phyloP scores from a whole-genome alignment of 2,888 invertebrate species.

The Holacanthella duospinosa region DNA sequence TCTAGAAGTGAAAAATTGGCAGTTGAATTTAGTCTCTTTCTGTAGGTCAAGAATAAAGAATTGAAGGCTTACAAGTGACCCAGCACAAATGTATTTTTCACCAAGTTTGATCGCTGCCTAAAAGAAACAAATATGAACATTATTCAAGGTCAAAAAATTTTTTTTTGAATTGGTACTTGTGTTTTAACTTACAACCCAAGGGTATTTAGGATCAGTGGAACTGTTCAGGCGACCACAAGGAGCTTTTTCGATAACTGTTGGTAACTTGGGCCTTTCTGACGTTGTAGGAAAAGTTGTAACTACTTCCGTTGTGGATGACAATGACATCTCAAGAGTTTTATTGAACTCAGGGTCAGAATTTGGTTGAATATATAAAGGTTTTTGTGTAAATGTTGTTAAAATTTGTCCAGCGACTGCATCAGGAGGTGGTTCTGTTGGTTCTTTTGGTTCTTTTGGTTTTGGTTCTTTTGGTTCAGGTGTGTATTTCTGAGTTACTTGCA shows the following conservation, averaged over 20 bases:
- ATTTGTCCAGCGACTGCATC: neutral
- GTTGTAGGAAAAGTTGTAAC: neutral
- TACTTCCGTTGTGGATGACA: neutral
- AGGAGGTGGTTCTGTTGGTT: neutral
- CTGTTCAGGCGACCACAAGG: neutral
- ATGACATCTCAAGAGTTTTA: neutral
- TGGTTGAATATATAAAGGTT: too few relatives aligned
- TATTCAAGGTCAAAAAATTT: neutral
- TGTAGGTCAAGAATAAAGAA: neutral
- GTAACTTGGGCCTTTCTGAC: neutral
- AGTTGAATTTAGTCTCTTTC: neutral
- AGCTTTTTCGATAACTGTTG: neutral
- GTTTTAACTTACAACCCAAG: constrained; percentile 5
- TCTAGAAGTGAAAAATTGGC: neutral
- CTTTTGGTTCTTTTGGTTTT: neutral
- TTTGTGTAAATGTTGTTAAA: neutral
- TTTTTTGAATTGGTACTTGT: neutral
- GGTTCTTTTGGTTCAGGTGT: neutral
- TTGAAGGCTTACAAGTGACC: neutral
- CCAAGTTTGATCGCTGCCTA: constrained; percentile 7
- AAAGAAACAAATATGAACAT: neutral
- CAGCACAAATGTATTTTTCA: constrained; percentile 7
- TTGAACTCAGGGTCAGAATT: too few relatives aligned
- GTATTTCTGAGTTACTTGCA: neutral
- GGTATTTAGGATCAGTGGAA: neutral